Evolutionary conservation across 2,888 invertebrate genomes (phyloP).

Genomic region (Limnephilus lunatus): DNA sequence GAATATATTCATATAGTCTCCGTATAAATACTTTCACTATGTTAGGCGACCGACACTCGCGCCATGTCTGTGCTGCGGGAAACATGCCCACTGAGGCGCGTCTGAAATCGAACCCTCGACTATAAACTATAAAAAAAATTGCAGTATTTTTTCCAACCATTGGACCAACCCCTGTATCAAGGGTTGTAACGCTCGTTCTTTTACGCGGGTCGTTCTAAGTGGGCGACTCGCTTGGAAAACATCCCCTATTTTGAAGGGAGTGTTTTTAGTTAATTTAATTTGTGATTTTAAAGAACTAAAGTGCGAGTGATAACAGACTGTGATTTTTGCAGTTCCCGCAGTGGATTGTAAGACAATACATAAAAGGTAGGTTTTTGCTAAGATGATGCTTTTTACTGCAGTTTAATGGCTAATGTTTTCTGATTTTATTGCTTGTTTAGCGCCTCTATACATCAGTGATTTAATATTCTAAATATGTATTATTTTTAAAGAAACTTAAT

Average conservation of each 20-base stretch:
- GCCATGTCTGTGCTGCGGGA: constrained; percentile 72
- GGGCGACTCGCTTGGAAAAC: not conserved
- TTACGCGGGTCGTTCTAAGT: not conserved
- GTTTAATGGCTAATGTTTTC: not conserved
- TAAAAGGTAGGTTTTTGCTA: not conserved
- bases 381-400: not conserved
- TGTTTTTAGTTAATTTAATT: not conserved
- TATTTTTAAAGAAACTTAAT: too few species aligned
- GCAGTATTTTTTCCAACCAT: not conserved
- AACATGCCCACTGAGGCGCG: constrained; percentile 60
- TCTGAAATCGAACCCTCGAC: constrained; percentile 15
- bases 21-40: constrained; percentile 65
- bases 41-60: constrained; percentile 65
- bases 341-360: not conserved
- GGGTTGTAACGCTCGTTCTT: not conserved
- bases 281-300: not conserved
- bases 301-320: not conserved
- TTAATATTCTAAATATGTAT: too few species aligned
- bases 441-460: too few species aligned
- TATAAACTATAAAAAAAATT: not conserved
- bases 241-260: not conserved
- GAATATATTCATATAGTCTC: constrained; percentile 47
- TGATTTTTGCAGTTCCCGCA: not conserved
- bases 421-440: too few species aligned
- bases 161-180: not conserved